Evolutionary conservation across 92 coral and sea anemone genomes (phyloP).

Genomic region (Umimayanthus kanabou): DNA sequence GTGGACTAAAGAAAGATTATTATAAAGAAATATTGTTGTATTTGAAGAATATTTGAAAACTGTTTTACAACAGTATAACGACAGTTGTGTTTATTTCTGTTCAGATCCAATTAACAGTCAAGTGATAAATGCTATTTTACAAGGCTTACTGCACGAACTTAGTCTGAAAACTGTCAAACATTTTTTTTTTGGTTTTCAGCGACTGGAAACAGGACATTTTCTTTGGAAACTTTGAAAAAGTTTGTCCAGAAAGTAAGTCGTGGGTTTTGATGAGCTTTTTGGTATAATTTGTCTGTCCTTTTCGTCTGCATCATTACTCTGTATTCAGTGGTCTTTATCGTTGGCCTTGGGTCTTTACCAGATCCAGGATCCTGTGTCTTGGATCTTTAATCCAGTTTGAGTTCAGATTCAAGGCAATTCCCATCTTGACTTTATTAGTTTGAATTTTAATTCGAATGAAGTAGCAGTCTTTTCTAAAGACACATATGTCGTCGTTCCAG

Average conservation of each 20-base stretch:
- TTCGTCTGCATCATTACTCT: neutral
- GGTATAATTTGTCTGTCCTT: neutral
- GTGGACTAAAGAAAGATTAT: too few relatives aligned
- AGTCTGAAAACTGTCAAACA: neutral
- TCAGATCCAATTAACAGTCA: too few relatives aligned
- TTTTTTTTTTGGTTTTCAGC: conserved; percentile 40
- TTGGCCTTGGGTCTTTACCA: neutral
- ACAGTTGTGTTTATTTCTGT: too few relatives aligned
- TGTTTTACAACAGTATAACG: too few relatives aligned
- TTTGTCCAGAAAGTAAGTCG: conserved; percentile 73
- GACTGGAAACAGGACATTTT: conserved; percentile 73
- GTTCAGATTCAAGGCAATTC: too few relatives aligned
- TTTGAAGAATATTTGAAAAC: too few relatives aligned
- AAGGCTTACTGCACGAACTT: neutral
- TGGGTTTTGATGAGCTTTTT: conserved; percentile 2
- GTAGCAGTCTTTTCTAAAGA: too few relatives aligned
- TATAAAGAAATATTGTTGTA: too few relatives aligned
- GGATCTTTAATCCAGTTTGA: neutral
- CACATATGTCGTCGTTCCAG: too few relatives aligned
- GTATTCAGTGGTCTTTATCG: neutral
- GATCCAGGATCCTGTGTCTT: neutral
- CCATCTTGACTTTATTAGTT: too few relatives aligned
- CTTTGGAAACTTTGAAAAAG: conserved; percentile 52
- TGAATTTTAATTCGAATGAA: too few relatives aligned
- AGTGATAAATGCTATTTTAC: too few relatives aligned